These are phyloP conservation scores for Trissolcus japonicus DNA, from an alignment of 2,888 invertebrate genomes.

Conservation along the genomic window DNA sequence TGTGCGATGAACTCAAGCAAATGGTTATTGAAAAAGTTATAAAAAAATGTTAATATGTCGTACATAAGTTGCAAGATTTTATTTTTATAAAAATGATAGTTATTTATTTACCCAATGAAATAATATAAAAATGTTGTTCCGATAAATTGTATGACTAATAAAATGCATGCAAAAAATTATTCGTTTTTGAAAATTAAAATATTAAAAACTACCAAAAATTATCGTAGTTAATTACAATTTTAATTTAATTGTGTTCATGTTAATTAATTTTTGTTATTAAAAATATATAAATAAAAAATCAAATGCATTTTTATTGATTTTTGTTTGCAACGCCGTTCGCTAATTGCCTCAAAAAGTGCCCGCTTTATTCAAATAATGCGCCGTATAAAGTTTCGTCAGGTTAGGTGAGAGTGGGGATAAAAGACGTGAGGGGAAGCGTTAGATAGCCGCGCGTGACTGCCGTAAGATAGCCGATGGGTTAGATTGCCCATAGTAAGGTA, in stretches of 20 bases:
- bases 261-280: not conserved
- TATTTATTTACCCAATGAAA: not conserved
- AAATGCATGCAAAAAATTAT: not conserved
- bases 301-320: not conserved
- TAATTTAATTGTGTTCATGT: not conserved
- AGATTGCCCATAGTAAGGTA: not conserved
- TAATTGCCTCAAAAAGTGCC: conserved; percentile 1
- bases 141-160: not conserved
- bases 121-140: not conserved
- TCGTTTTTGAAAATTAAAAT: too few relatives aligned
- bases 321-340: not conserved
- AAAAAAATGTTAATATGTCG: not conserved
- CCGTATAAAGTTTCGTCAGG: not conserved
- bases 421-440: not conserved
- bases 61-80: not conserved
- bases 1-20: not conserved
- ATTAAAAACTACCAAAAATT: too few relatives aligned
- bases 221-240: too few relatives aligned
- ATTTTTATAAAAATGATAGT: not conserved
- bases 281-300: not conserved
- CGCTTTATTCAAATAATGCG: not conserved
- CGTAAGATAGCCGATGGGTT: not conserved
- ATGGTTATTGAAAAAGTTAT: not conserved
- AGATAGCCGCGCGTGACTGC: not conserved
- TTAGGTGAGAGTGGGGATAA: too few relatives aligned